Evolutionary conservation across 2,797 vertebrate genomes (phyloP), one percentile per base, ranked within the genome.

Genomic region (Diplodus sargus): DNA sequence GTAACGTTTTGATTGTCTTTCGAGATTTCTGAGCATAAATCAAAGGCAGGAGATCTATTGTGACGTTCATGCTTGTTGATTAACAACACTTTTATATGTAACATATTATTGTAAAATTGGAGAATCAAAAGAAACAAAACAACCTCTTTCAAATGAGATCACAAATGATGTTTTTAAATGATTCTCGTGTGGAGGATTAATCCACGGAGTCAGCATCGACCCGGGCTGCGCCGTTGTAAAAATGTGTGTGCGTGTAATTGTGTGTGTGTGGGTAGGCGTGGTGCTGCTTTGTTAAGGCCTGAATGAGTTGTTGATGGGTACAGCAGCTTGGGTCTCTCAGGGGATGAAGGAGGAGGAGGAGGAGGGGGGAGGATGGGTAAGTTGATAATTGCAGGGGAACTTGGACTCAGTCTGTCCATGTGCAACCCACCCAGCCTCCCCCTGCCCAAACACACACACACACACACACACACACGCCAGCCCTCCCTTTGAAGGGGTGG

Each of bases 291-390:
- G 93, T 94, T 93, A 92, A 93, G 84, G 90, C 86, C 91, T 93
- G 93, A 92, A 93, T 92, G 92, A 94, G 92, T 92, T 91, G 91
- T 92, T 93, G 93, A 94, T 92, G 92, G 91, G 84, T 90, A 84
- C 92, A 91, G 92, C 93, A 94, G 93, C 93, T 92, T 93, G 93
- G 87, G 70, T 92, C 90, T 94, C 93, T 90, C 91, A 86, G 91
- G 92, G 91, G 92, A 93, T 79, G 87, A 78, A 70, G 75, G 76
- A 78, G 84, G 74, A 60, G 81, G 77, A 14, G 63, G 76, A 39
- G 39, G 65, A 15, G 53, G 34, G 51, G 28, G 79, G 77, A 39
- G 82, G 77, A 76, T 54, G 90, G 86, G 90, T 89, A 92, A 94
- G 89, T 92, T 92, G 93, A 93, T 94, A 93, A 93, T 93, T 93